Evolutionary conservation across 2,113 vertebrate species (phyloP).

Genomic region (Oreocharis arfaki): DNA sequence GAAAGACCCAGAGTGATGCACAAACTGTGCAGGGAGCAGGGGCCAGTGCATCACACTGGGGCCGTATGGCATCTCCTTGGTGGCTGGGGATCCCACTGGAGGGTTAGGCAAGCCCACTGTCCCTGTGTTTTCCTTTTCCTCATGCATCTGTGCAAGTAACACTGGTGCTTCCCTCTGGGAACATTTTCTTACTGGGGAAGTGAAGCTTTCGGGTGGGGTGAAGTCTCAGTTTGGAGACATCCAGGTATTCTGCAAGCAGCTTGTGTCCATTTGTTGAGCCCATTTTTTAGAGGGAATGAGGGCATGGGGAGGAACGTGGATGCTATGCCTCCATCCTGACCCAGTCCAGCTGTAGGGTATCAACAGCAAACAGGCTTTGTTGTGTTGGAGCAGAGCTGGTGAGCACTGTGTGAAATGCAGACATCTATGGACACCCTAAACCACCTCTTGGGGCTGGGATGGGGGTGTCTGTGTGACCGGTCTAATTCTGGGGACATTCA

Average conservation of each 20-base stretch:
- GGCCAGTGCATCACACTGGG: not conserved
- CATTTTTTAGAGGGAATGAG: not conserved
- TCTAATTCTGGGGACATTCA: not conserved
- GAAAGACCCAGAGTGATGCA: not conserved
- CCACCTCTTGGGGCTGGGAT: not conserved
- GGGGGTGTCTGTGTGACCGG: not conserved
- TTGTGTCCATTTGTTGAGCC: not conserved
- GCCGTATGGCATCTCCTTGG: not conserved
- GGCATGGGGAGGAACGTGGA: accelerated
- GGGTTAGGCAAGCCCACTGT: not conserved
- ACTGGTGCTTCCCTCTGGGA: not conserved
- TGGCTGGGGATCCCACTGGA: not conserved
- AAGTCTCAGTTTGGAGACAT: not conserved
- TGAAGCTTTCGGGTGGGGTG: not conserved
- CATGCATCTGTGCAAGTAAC: not conserved
- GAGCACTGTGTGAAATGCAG: not conserved
- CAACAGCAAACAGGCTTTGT: not conserved
- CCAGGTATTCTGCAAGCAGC: not conserved
- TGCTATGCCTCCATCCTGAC: not conserved
- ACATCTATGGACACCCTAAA: not conserved
- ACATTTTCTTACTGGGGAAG: not conserved
- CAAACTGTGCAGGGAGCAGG: not conserved
- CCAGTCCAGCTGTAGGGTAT: not conserved
- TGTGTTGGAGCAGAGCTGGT: not conserved
- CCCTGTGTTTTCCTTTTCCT: not conserved